A percentile compares a stretch with the other conserved stretches of the same genome.
phyloP scores from a whole-genome alignment of 2,113 vertebrate species.

The Neofelis nebulosa region DNA sequence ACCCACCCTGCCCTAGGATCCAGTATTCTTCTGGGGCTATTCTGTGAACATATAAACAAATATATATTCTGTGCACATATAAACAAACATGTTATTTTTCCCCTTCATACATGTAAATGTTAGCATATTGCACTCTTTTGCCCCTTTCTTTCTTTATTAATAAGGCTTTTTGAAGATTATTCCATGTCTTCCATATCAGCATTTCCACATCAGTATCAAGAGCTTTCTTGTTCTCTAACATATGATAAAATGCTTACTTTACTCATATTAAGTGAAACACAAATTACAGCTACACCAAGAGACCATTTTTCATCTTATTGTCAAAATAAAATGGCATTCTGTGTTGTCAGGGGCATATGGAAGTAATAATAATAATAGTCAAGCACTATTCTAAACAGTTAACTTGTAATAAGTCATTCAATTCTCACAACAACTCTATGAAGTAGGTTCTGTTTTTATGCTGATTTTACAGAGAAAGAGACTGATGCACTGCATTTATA shows the following conservation, averaged over 20 bases:
- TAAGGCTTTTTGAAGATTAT: neutral
- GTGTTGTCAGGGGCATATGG: neutral
- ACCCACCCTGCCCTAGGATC: neutral
- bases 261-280: neutral
- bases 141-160: neutral
- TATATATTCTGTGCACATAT: neutral
- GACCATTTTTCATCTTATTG: neutral
- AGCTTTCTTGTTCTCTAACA: neutral
- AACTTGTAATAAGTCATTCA: neutral
- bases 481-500: neutral
- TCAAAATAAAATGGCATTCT: neutral
- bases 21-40: neutral
- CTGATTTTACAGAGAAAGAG: neutral
- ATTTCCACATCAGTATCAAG: neutral
- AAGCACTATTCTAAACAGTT: neutral
- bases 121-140: neutral
- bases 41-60: neutral
- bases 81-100: neutral
- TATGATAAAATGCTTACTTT: constrained; percentile 16
- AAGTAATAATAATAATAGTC: neutral
- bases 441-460: neutral
- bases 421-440: neutral
- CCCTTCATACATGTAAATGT: neutral
- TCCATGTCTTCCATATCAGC: neutral
- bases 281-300: neutral